Evolutionary conservation across 2,113 vertebrate species (phyloP).

Genomic region (Leucoraja erinaceus): DNA sequence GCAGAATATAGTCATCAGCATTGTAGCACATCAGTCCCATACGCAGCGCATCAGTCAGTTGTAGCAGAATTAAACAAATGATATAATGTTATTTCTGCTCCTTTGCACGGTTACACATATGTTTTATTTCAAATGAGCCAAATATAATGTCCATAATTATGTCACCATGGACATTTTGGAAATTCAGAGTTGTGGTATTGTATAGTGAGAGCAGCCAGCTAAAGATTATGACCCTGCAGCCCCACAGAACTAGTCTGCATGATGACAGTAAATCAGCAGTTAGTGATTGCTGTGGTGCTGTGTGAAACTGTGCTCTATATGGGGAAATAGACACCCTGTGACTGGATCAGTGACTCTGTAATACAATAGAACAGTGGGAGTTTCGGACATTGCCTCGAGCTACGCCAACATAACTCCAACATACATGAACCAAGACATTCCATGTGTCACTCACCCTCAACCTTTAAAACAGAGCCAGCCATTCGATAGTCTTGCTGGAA

Average conservation of each 20-base stretch:
- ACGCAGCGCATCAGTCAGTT: neutral
- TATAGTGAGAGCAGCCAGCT: neutral
- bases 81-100: neutral
- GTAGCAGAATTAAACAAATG: neutral
- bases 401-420: constrained; percentile 20
- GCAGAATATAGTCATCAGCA: too few relatives aligned
- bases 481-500: constrained; percentile 32
- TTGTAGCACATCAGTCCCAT: too few relatives aligned
- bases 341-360: neutral
- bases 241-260: neutral
- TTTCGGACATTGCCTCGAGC: neutral
- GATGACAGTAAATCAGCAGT: neutral
- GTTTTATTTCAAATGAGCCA: neutral
- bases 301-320: constrained; percentile 24
- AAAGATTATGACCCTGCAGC: constrained; percentile 1
- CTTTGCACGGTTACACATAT: neutral
- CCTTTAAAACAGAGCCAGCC: constrained; percentile 28
- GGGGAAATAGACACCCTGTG: neutral
- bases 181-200: neutral
- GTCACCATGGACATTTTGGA: neutral
- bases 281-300: neutral
- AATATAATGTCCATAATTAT: constrained; percentile 1
- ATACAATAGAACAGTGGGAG: constrained; percentile 22
- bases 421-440: constrained; percentile 30
- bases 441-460: constrained; percentile 4